phyloP scores from a whole-genome alignment of 2,888 invertebrate genomes.

The Caenorhabditis angaria region DNA sequence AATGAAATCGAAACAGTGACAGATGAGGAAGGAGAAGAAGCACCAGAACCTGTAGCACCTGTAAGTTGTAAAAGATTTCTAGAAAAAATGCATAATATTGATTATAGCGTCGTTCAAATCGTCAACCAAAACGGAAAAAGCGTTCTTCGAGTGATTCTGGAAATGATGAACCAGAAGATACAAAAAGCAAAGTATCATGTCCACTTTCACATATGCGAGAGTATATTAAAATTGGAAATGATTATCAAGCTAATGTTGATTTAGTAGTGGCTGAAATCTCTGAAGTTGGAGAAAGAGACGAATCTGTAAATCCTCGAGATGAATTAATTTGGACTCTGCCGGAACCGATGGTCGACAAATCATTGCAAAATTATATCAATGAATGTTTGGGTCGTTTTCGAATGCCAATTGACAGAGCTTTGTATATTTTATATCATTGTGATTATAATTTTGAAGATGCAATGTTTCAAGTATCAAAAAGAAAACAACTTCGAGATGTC shows the following conservation, averaged over 20 bases:
- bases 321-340: constrained; percentile 13
- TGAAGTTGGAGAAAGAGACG: constrained; percentile 11
- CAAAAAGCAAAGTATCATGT: not conserved
- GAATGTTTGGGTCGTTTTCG: constrained; percentile 17
- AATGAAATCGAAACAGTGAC: too few relatives aligned
- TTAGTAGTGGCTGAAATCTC: not conserved
- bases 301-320: not conserved
- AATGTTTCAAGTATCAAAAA: not conserved
- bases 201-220: constrained; percentile 16
- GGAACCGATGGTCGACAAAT: not conserved
- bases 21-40: not conserved
- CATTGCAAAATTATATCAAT: constrained; percentile 6
- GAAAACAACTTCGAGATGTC: constrained; percentile 16
- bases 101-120: constrained; percentile 9
- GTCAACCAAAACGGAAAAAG: constrained; percentile 3
- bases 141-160: constrained; percentile 12
- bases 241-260: constrained; percentile 21
- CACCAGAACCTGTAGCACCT: not conserved
- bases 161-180: not conserved
- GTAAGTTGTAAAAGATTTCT: not conserved
- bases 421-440: constrained; percentile 29
- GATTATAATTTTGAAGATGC: constrained; percentile 18
- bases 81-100: not conserved
- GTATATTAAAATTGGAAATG: constrained; percentile 21
- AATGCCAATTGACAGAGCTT: constrained; percentile 22